Evolutionary conservation across 2,888 invertebrate species (phyloP).

Genomic region (Leucozona laternaria): DNA sequence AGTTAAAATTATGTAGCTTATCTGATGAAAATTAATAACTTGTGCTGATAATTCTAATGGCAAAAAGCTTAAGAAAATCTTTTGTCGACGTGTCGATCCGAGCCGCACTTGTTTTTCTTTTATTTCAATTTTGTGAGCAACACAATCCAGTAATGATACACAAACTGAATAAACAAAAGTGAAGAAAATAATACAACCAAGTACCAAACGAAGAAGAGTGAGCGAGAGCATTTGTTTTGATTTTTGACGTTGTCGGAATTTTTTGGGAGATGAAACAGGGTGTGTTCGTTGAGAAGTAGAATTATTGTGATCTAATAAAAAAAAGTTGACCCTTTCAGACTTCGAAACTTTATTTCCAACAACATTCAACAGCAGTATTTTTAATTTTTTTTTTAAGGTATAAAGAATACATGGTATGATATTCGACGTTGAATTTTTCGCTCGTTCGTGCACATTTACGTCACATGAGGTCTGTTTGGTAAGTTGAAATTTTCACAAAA

Average conservation of each 20-base stretch:
- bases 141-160: constrained; percentile 14
- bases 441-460: too few species aligned
- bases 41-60: not conserved
- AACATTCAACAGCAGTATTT: too few species aligned
- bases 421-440: too few species aligned
- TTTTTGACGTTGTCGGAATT: not conserved
- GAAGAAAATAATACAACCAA: constrained; percentile 33
- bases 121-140: constrained; percentile 10
- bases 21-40: constrained; percentile 1
- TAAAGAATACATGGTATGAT: too few species aligned
- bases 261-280: not conserved
- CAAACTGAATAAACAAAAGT: constrained; percentile 70
- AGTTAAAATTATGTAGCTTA: constrained; percentile 12
- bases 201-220: constrained; percentile 35
- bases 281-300: not conserved
- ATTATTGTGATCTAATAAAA: too few species aligned
- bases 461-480: too few species aligned
- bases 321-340: too few species aligned
- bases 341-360: too few species aligned
- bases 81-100: constrained; percentile 73
- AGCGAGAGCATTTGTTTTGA: constrained; percentile 48
- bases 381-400: too few species aligned
- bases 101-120: constrained; percentile 50
- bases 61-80: constrained; percentile 56
- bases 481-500: too few species aligned